Conservation (phyloP, 1,140 invertebrate species). For the Alviniconcha marisindica region DNA sequence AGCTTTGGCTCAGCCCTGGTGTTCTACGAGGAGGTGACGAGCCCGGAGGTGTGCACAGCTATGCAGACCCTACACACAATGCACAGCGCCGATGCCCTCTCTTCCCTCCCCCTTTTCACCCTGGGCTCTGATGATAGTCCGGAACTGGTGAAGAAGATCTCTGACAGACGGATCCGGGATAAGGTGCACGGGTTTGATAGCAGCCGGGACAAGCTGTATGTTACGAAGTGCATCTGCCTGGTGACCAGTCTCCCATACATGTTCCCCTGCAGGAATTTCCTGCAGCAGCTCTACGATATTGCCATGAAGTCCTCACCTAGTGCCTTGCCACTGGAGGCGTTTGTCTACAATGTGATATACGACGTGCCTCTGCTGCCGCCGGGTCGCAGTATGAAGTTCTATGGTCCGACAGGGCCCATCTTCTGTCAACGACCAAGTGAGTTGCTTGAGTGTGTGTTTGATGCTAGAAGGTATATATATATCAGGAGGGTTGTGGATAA, state of each 20-base stretch:
- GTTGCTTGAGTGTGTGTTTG: too few species aligned
- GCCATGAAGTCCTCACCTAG: constrained; percentile 62
- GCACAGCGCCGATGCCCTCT: constrained; percentile 86
- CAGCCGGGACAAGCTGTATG: constrained; percentile 93
- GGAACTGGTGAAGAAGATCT: constrained; percentile 52
- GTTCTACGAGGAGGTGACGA: constrained; percentile 96
- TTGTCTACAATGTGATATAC: constrained; percentile 96
- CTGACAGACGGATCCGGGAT: constrained; percentile 41
- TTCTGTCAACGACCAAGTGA: constrained; percentile 78
- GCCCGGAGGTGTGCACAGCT: constrained; percentile 92
- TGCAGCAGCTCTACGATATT: constrained; percentile 73
- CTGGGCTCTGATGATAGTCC: constrained; percentile 62
- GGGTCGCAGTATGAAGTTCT: constrained; percentile 91
- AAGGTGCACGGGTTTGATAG: constrained; percentile 87
- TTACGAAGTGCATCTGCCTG: constrained; percentile 94
- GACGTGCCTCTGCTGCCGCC: constrained; percentile 93
- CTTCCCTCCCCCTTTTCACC: constrained; percentile 74
- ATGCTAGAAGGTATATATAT: too few species aligned
- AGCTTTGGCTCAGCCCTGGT: constrained; percentile 95
- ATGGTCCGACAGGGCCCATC: constrained; percentile 76
- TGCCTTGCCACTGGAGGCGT: constrained; percentile 85
- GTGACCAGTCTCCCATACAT: constrained; percentile 94
- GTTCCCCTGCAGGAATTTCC: constrained; percentile 72
- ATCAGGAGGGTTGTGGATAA: too few species aligned
- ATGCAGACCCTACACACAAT: constrained; percentile 97